Percentiles rank a stretch among this genome's conserved stretches.
Evolutionary conservation across 2,113 vertebrate species (phyloP).

Genomic region (Tachuris rubrigastra): DNA sequence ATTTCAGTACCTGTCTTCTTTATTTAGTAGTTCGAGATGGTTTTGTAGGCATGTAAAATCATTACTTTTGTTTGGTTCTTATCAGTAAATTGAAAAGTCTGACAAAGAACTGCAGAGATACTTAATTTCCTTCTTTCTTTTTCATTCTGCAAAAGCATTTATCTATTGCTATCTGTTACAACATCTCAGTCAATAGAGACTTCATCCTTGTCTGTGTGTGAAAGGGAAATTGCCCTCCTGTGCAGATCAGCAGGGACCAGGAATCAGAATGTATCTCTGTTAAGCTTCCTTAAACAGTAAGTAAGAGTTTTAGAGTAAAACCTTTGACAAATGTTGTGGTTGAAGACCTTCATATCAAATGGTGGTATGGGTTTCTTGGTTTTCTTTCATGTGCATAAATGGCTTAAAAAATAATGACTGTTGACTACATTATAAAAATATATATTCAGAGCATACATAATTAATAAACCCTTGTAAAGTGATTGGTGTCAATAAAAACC

Average conservation of each 20-base stretch:
- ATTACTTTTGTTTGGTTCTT: background rate
- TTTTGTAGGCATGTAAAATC: background rate
- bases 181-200: background rate
- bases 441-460: background rate
- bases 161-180: background rate
- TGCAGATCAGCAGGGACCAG: background rate
- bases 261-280: background rate
- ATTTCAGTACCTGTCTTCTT: background rate
- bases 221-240: background rate
- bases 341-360: background rate
- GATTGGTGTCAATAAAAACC: background rate
- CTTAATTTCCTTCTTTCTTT: background rate
- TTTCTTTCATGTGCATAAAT: background rate
- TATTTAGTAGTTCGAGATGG: background rate
- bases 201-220: background rate
- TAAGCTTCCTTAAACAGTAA: conserved; percentile 12
- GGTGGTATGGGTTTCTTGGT: background rate
- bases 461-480: background rate
- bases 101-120: background rate
- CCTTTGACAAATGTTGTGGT: background rate
- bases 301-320: background rate
- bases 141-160: background rate
- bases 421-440: background rate
- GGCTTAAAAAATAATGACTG: background rate
- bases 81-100: background rate